Evolutionary conservation across 2,888 invertebrate genomes (phyloP), one percentile per base, ranked within the genome.

Genomic region (Trachelus stipa): DNA sequence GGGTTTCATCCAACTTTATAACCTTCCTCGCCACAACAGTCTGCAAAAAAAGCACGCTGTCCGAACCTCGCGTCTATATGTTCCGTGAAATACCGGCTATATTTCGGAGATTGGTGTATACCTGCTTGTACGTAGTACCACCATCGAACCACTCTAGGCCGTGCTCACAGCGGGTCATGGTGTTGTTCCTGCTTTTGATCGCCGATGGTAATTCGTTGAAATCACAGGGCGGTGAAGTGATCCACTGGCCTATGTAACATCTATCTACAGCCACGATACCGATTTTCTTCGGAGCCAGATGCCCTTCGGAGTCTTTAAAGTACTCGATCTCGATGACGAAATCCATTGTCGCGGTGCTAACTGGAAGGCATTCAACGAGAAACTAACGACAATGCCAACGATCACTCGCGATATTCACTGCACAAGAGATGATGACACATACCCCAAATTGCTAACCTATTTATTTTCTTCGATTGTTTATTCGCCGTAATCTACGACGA

Each of bases 401-500:
- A 35, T 35, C 35, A 35, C 35, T 3, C 3, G 11, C 35, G 12
- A 35, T 12, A 12, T 0, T 12, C 0, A 34, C 2, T 34, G 11
- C 34, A 1, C 34, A 34, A 37, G 4, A 37, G 37, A 37, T 1
- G 37, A 37, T 37, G 12, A 12, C 12, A 1, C 37, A 37, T 4
- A 37, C 4, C 12, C 37, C 1, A 12, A 37, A 37, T 0, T 12
- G 37, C 37, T 37, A 12, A 4, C 37, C 37, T 0, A 12, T 12
- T 12, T 15, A 12, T 37, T 12, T 37, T 15, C 12, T 37, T 37
- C 12, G 1, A 12, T 6, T 69, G 69, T 69, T 69, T 11, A 69
- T 0, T 30, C 30, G 69, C 31, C 31, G 9, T 31, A n/a, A 74
- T 83, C 83, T 12, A 79, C 77, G 34, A 78, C 80, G 6, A 84